A percentile compares a stretch with the other conserved stretches of the same genome.
phyloP scores from a whole-genome alignment of 2,113 vertebrate genomes.

The Perca flavescens region DNA sequence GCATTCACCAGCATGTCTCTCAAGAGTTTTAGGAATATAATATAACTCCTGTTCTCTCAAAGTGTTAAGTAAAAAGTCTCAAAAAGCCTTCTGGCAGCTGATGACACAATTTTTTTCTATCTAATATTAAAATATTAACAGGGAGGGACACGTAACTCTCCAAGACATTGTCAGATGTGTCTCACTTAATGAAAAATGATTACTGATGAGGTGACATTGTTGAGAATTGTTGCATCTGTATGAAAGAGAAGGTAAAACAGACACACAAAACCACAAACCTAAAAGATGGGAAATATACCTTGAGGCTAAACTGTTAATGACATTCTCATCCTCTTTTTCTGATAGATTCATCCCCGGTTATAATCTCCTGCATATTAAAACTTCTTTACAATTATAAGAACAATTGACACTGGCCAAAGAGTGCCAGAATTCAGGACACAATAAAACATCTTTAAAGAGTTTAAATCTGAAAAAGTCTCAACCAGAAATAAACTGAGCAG shows the following conservation, averaged over 20 bases:
- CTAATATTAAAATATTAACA: not conserved
- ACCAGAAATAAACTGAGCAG: conserved; percentile 23
- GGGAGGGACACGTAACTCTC: not conserved
- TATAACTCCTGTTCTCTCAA: not conserved
- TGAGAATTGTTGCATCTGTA: not conserved
- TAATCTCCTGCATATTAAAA: conserved; percentile 26
- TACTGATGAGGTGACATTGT: not conserved
- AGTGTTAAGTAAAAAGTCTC: not conserved
- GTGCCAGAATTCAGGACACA: conserved; percentile 22
- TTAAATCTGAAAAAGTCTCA: conserved; percentile 41
- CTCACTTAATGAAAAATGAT: not conserved
- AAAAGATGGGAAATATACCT: conserved; percentile 18
- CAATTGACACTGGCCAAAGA: not conserved
- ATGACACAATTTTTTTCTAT: not conserved
- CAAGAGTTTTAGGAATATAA: not conserved
- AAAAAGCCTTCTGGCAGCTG: not conserved
- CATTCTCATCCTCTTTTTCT: conserved; percentile 23
- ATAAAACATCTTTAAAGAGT: conserved; percentile 18
- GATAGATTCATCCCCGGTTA: conserved; percentile 29
- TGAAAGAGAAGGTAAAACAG: not conserved
- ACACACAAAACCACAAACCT: not conserved
- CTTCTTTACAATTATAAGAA: conserved; percentile 32
- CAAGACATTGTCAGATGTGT: not conserved
- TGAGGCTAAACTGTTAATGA: conserved; percentile 33
- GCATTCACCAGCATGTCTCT: not conserved